Evolutionary conservation across 2,113 vertebrate species (phyloP), one percentile per base, ranked within the genome.

Genomic region (Trinectes maculatus): DNA sequence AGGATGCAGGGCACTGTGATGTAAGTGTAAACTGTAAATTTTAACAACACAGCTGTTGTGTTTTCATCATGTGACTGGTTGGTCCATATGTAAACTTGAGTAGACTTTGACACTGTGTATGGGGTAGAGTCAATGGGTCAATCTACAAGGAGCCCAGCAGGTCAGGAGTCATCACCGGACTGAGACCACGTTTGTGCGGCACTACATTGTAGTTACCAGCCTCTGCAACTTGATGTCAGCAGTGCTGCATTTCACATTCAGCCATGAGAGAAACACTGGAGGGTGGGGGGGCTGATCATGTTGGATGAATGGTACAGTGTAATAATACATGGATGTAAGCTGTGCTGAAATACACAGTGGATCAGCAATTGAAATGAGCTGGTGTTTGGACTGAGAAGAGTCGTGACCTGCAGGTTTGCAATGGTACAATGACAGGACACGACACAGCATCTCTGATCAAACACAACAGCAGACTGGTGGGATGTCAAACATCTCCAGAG

Each of bases 401-500:
- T 64, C 18, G 22, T 65, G 49, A 64, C 36, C 18, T 0, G 12
- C 46, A 39, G 67, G 42, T 65, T 65, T 71, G 18, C 39, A 39
- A 47, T 42, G 57, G 57, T 9, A 36, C 58, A 60, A 24, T 24
- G 46, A 75, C 24, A 48, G 39, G 60, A 48, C 33, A 49, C n/a
- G 42, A 59, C 51, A 7, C 26, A 0, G 37, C 0, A 19, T 24
- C 29, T 4, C 26, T 68, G 65, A 79, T 83, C 68, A 80, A 68
- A 82, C 71, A 54, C 44, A 26, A 22, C 67, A 80, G 54, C 80
- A 52, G 75, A 63, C 39, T 53, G 71, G 25, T 31, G 64, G 67
- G 47, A 42, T 48, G 52, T 69, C 21, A 37, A 9, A 52, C 4
- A 22, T 36, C 16, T 94, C 92, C 76, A 92, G 94, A 3, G 95